Evolutionary conservation across 2,797 vertebrate genomes (phyloP).

Genomic region (Perodicticus potto): DNA sequence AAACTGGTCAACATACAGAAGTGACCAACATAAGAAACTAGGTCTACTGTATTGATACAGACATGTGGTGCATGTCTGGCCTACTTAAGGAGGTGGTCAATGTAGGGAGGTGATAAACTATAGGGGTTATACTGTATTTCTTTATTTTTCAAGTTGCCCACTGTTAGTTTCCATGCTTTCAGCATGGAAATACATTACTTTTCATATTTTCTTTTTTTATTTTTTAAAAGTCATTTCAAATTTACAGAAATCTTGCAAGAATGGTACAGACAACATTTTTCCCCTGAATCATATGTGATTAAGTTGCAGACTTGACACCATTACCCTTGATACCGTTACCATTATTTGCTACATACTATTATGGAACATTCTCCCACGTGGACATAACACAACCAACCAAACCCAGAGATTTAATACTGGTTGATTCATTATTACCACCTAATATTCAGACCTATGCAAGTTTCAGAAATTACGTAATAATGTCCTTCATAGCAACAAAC

Average conservation of each 20-base stretch:
- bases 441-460: neutral
- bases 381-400: neutral
- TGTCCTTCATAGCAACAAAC: neutral
- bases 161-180: neutral
- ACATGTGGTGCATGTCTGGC: no score
- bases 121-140: neutral
- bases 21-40: no score
- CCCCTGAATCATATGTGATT: neutral
- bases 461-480: neutral
- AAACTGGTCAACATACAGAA: no score
- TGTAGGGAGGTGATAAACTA: no score
- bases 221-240: slow-evolving; percentile 36
- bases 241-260: neutral
- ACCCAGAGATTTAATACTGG: slow-evolving; percentile 34
- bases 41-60: no score
- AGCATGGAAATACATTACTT: neutral
- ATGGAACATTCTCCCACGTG: neutral
- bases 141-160: slow-evolving; percentile 17
- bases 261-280: neutral
- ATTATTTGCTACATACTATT: neutral
- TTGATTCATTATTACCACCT: neutral
- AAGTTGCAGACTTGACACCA: neutral
- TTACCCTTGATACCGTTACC: neutral
- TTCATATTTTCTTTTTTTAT: neutral
- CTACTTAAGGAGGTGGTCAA: no score